Percentiles rank a stretch among this genome's conserved stretches.
phyloP scores from a whole-genome alignment of 2,113 vertebrate species.

The Poecile atricapillus region DNA sequence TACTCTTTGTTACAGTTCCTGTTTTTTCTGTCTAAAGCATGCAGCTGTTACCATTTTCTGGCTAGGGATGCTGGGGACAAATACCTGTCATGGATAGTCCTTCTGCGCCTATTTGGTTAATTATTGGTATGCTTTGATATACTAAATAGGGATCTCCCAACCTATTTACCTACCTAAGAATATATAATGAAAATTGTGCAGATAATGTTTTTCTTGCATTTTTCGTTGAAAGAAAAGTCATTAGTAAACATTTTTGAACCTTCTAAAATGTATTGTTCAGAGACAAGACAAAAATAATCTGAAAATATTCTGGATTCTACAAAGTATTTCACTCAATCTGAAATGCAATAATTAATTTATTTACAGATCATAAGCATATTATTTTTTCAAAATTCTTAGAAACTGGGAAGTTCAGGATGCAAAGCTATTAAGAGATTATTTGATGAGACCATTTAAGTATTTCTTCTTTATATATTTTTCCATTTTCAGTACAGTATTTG shows the following conservation, averaged over 20 bases:
- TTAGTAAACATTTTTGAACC: background rate
- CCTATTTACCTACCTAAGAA: background rate
- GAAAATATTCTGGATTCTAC: background rate
- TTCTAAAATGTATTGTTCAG: background rate
- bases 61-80: background rate
- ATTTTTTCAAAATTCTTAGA: background rate
- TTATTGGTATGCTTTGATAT: background rate
- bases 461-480: background rate
- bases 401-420: background rate
- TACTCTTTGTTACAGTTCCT: too few species aligned
- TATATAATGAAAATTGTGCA: background rate
- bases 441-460: background rate
- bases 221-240: background rate
- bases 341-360: background rate
- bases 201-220: background rate
- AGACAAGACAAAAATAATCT: background rate
- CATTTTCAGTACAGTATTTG: background rate
- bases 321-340: background rate
- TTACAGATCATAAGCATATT: background rate
- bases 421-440: background rate
- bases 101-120: background rate
- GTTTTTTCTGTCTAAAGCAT: background rate
- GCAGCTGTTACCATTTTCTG: background rate
- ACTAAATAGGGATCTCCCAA: background rate
- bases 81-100: background rate